These are phyloP conservation scores for Oryzias javanicus DNA, from an alignment of 2,113 vertebrate genomes.

Conservation along the genomic window DNA sequence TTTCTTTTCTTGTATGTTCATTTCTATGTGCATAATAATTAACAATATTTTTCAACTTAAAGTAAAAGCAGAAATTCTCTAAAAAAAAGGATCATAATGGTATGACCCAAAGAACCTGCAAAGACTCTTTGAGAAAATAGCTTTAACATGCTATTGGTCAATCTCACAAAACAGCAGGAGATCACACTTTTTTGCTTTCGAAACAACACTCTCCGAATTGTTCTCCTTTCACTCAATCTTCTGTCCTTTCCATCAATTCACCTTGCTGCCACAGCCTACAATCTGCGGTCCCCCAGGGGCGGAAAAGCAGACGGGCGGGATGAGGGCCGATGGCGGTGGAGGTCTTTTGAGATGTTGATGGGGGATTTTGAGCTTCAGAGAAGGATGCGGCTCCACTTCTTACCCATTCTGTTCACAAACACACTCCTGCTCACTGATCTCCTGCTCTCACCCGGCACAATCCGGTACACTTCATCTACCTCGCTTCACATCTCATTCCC, in stretches of 20 bases:
- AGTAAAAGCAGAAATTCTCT: conserved; percentile 2
- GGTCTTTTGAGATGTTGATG: no score
- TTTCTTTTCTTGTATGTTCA: conserved; percentile 7
- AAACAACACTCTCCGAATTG: conserved; percentile 42
- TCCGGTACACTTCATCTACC: conserved; percentile 14
- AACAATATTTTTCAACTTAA: conserved; percentile 16
- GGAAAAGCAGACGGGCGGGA: conserved; percentile 9
- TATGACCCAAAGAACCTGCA: conserved; percentile 10
- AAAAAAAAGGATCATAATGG: conserved; percentile 19
- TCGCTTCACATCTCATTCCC: conserved; percentile 26
- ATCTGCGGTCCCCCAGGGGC: conserved; percentile 45
- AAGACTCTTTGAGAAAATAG: conserved; percentile 35
- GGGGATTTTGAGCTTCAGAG: conserved; percentile 14
- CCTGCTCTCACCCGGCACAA: conserved; percentile 3
- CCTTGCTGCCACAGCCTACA: conserved; percentile 42
- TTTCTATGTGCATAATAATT: conserved; percentile 6
- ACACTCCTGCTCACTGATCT: conserved; percentile 9
- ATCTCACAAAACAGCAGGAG: conserved; percentile 37
- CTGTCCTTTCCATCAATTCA: conserved; percentile 26
- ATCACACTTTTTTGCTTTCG: conserved; percentile 26
- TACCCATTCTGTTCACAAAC: conserved; percentile 33
- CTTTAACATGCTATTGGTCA: conserved; percentile 43
- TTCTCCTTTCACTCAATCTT: conserved; percentile 41
- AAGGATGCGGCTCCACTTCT: conserved; percentile 34
- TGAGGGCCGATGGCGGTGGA: neutral